A percentile compares a stretch with the other conserved stretches of the same genome.
These are phyloP conservation scores for Columba livia DNA, from an alignment of 2,113 vertebrate species.

Conservation along the genomic window DNA sequence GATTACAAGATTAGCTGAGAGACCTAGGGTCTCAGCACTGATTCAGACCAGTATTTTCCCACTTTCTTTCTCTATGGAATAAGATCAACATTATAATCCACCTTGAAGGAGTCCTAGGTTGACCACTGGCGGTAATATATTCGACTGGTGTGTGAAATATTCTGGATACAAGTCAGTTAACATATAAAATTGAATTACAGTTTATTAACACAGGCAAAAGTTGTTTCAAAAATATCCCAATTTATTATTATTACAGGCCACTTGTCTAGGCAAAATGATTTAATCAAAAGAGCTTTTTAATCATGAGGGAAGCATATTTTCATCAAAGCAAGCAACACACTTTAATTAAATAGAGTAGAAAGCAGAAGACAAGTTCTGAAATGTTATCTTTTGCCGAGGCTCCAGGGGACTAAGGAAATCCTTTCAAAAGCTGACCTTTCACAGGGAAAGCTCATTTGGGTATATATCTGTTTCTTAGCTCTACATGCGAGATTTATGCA, in stretches of 20 bases:
- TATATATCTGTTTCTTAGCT: constrained; percentile 31
- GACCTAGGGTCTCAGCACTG: background rate
- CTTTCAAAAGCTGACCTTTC: constrained; percentile 59
- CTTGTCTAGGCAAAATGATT: constrained; percentile 31
- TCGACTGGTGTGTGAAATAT: background rate
- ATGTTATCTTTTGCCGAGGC: constrained; percentile 4
- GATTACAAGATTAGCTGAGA: background rate
- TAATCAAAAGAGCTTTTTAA: constrained; percentile 53
- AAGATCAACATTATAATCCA: background rate
- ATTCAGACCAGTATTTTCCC: background rate
- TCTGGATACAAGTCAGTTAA: background rate
- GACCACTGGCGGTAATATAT: background rate
- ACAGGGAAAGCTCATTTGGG: constrained; percentile 18
- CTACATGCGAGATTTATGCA: constrained; percentile 24
- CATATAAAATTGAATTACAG: background rate
- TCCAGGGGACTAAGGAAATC: constrained; percentile 12
- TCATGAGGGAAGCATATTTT: constrained; percentile 28
- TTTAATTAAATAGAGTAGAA: constrained; percentile 59
- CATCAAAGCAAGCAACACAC: background rate
- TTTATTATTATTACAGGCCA: constrained; percentile 17
- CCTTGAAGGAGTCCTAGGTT: background rate
- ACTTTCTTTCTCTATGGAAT: background rate
- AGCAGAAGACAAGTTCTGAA: constrained; percentile 20
- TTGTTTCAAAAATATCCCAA: constrained; percentile 19
- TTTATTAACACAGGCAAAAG: background rate